Conservation (phyloP, 1,140 invertebrate genomes). For the Tyrophagus putrescentiae region DNA sequence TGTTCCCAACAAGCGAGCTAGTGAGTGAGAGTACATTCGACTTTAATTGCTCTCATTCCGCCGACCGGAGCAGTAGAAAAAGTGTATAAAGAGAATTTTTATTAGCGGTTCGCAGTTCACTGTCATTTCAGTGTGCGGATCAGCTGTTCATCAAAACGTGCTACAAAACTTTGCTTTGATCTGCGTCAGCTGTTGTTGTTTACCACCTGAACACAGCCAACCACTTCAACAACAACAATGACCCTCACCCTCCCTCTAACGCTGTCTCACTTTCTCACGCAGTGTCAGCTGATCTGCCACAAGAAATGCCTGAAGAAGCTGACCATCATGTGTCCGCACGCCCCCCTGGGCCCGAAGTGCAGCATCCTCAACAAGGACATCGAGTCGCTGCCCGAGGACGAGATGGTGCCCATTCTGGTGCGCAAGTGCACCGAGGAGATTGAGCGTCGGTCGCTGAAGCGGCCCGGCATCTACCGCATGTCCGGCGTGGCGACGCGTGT, state of each 20-base stretch:
- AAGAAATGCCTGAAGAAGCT: slow-evolving; percentile 20
- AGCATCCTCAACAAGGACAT: slow-evolving; percentile 10
- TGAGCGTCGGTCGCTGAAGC: slow-evolving; percentile 17
- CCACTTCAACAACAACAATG: not conserved
- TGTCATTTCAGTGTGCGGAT: no score
- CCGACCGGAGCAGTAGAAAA: no score
- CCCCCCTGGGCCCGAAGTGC: slow-evolving; percentile 9
- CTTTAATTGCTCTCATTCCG: no score
- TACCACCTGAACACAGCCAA: no score
- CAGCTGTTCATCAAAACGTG: no score
- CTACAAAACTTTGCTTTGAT: no score
- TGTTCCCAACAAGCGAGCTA: no score
- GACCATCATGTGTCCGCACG: slow-evolving; percentile 18
- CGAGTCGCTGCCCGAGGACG: not conserved
- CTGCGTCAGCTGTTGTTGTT: no score
- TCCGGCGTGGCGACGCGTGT: slow-evolving; percentile 21
- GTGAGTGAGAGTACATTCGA: no score
- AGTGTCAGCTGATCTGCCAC: slow-evolving; percentile 22
- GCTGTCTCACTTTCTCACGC: not conserved
- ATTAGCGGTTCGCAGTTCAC: no score
- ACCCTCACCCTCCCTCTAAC: slow-evolving; percentile 14
- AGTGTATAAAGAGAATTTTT: no score
- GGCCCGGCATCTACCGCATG: slow-evolving; percentile 22
- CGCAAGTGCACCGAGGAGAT: slow-evolving; percentile 22
- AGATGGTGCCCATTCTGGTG: slow-evolving; percentile 19